Conservation (phyloP, 2,113 vertebrate species). For the Poicephalus gulielmi region DNA sequence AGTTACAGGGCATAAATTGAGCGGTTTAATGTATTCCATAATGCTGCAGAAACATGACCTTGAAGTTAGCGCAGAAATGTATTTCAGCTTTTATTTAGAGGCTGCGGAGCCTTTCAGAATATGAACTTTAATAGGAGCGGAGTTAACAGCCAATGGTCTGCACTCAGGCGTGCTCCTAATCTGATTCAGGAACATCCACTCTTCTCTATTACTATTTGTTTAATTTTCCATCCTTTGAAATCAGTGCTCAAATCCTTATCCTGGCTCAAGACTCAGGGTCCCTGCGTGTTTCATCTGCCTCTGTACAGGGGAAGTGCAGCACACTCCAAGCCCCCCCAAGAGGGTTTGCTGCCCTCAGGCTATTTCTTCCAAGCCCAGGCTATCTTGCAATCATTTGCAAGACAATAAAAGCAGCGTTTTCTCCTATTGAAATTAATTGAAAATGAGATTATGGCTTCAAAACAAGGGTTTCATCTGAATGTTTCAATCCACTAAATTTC, state of each 20-base stretch:
- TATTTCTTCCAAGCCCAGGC: background rate
- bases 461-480: background rate
- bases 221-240: constrained; percentile 44
- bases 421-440: background rate
- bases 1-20: constrained; percentile 62
- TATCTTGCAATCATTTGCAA: background rate
- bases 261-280: background rate
- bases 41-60: constrained; percentile 62
- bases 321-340: background rate
- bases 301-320: background rate
- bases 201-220: constrained; percentile 46
- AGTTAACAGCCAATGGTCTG: constrained; percentile 62
- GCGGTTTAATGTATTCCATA: constrained; percentile 64
- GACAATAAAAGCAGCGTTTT: background rate
- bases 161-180: constrained; percentile 47
- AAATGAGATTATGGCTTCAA: background rate
- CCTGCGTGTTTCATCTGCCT: background rate
- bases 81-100: constrained; percentile 67
- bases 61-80: constrained; percentile 67
- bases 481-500: background rate
- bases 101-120: constrained; percentile 51
- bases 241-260: constrained; percentile 11
- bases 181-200: constrained; percentile 34
- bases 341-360: background rate
- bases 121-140: constrained; percentile 54